Evolutionary conservation across 2,888 invertebrate species (phyloP).

Genomic region (Notocelia uddmanniana): DNA sequence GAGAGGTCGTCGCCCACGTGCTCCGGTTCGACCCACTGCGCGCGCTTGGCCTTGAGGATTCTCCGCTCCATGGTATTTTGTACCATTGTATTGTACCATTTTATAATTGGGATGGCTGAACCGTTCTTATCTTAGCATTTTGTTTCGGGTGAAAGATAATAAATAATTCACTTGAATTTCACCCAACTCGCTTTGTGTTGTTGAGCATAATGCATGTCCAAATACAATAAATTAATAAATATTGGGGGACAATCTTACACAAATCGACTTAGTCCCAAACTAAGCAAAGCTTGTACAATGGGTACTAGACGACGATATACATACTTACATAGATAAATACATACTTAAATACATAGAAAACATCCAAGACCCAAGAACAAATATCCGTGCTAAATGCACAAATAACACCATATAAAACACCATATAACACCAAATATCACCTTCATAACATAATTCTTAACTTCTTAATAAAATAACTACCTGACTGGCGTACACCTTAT

Average conservation of each 20-base stretch:
- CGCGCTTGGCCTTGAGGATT: slow-evolving; percentile 56
- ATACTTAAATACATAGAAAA: no score
- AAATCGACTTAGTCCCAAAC: background rate
- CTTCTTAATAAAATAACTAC: no score
- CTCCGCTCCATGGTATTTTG: slow-evolving; percentile 32
- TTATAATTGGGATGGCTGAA: slow-evolving; percentile 1
- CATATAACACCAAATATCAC: no score
- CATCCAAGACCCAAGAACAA: no score
- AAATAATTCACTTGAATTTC: background rate
- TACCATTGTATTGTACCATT: no score
- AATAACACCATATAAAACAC: no score
- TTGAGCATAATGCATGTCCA: background rate
- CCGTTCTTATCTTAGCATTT: slow-evolving; percentile 20
- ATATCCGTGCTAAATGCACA: no score
- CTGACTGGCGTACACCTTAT: no score
- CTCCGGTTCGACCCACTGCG: slow-evolving; percentile 49
- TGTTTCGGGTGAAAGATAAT: background rate
- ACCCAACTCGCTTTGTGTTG: background rate
- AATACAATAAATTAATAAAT: background rate
- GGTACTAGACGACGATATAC: no score
- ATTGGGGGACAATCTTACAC: background rate
- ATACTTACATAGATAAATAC: no score
- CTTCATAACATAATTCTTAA: no score
- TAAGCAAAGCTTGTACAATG: no score
- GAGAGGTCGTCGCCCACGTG: slow-evolving; percentile 55